Evolutionary conservation across 2,888 invertebrate genomes (phyloP), one percentile per base, ranked within the genome.

Genomic region (Anorthoa munda): DNA sequence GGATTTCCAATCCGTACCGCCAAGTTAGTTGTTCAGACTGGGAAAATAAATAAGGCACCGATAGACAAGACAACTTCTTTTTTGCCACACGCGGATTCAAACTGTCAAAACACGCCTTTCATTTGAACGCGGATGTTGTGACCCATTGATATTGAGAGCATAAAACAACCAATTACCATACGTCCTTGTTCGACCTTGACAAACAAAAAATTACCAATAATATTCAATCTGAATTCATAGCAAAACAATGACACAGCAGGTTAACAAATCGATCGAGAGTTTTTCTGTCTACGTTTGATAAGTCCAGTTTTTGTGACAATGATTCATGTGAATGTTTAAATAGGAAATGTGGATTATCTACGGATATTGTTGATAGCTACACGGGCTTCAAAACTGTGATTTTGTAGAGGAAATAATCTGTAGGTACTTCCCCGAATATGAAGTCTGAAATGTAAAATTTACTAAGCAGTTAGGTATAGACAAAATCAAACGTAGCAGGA

Each of bases 191-290:
- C 46, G 69, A 74, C 81, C 81, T 83, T 84, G 61, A 7, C 9
- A 15, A 11, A 53, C 61, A 81, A 81, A 70, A 80, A 80, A 31
- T 50, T 48, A 63, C 31, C 45, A 59, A 53, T 64, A 53, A 64
- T 64, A 60, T 17, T 58, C 65, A 51, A 70, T 67, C 58, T 53
- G 9, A 77, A 78, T 64, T 51, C 63, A 67, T 60, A 61, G 67
- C 81, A 83, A 80, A 84, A 75, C 84, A 80, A 67, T 81, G 84
- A 81, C 75, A 4, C 0, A 48, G 84, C 80, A 69, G 4, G 17
- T 50, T 31, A 51, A 51, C 56, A 31, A 64, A 65, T 64, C 45
- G n/a, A 78, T 56, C 17, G 17, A 26, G 2, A 13, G 51, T 79
- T 71, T 82, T 70, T 75, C 45, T 31, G 46, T 39, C 26, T 17